Conservation (phyloP, 2,888 invertebrate genomes). For the Epiblema foenella region DNA sequence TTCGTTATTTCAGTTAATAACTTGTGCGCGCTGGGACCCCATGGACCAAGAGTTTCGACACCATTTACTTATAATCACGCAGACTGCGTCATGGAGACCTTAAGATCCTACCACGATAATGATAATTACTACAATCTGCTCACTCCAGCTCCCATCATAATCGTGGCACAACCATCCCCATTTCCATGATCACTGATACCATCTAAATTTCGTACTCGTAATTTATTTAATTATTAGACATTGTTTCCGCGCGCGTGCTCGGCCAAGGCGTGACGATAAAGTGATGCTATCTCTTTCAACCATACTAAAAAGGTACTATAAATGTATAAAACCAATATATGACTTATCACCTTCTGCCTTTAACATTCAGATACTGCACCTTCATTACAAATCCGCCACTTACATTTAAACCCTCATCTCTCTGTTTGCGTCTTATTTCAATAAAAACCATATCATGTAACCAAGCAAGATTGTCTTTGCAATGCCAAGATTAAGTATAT, state of each 20-base stretch:
- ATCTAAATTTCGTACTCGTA: constrained; percentile 39
- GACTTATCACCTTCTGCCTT: constrained; percentile 18
- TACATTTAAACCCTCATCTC: background rate
- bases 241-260: constrained; percentile 42
- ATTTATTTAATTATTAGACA: constrained; percentile 43
- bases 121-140: constrained; percentile 16
- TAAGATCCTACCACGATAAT: constrained; percentile 13
- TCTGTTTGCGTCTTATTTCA: background rate
- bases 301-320: constrained; percentile 2
- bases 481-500: background rate
- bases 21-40: no score
- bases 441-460: background rate
- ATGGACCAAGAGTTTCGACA: no score
- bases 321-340: constrained; percentile 3
- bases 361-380: background rate
- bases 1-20: no score
- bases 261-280: constrained; percentile 39
- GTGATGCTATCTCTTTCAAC: constrained; percentile 28
- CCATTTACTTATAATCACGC: no score
- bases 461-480: background rate
- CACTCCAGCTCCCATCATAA: constrained; percentile 27
- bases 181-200: constrained; percentile 33
- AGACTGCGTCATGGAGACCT: constrained; percentile 11
- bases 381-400: constrained; percentile 12
- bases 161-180: constrained; percentile 32